Conservation (phyloP, 1,140 invertebrate species). For the Callitettix versicolor region DNA sequence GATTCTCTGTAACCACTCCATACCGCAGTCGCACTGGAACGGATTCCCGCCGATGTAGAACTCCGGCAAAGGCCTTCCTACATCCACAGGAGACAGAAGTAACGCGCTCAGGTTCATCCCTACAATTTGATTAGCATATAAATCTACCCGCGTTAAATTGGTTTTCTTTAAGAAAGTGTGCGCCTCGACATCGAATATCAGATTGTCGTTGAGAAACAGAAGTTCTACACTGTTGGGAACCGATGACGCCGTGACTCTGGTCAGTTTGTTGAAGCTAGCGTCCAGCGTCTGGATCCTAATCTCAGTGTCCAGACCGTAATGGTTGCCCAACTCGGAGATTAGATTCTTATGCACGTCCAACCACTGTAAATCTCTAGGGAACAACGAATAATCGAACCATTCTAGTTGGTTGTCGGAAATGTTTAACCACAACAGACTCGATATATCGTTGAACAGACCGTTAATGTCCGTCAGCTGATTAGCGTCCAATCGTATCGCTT, state of each 20-base stretch:
- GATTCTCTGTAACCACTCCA: conserved; percentile 79
- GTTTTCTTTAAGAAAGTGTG: conserved; percentile 74
- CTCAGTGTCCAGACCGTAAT: conserved; percentile 52
- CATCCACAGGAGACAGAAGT: conserved; percentile 56
- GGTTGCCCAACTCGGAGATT: conserved; percentile 67
- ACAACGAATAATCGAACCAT: conserved; percentile 81
- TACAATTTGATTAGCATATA: conserved; percentile 74
- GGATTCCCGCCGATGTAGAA: conserved; percentile 83
- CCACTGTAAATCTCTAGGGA: conserved; percentile 74
- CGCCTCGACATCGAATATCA: conserved; percentile 63
- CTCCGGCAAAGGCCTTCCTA: conserved; percentile 57
- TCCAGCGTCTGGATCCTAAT: conserved; percentile 65
- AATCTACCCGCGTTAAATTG: conserved; percentile 70
- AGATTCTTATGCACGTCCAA: conserved; percentile 83
- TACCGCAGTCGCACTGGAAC: conserved; percentile 76
- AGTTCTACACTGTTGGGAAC: conserved; percentile 68
- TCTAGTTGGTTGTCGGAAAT: conserved; percentile 82
- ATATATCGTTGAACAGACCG: conserved; percentile 71
- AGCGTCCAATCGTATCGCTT: conserved; percentile 75
- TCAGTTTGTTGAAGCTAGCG: conserved; percentile 71
- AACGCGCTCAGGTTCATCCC: conserved; percentile 72
- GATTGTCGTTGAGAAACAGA: conserved; percentile 72
- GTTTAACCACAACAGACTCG: conserved; percentile 77
- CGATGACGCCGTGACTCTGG: conserved; percentile 52
- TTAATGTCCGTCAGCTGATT: conserved; percentile 77